Conservation (phyloP, 2,888 invertebrate species). For the Stenotaenia linearis region DNA sequence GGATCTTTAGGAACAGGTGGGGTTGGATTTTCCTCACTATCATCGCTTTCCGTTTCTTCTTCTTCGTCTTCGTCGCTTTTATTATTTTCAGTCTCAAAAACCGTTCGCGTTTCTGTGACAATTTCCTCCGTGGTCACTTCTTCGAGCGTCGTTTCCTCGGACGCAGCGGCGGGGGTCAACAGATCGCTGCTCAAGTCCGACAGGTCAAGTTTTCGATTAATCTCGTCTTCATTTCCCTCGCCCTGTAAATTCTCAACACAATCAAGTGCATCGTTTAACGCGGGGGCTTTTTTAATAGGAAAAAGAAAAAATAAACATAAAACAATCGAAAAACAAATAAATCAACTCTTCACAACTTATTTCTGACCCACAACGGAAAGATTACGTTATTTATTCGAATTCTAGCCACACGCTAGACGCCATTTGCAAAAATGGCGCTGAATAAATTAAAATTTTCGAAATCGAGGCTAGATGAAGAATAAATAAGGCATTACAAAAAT, state of each 20-base stretch:
- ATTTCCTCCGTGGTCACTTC: background rate
- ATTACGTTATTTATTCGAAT: background rate
- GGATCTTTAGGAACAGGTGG: background rate
- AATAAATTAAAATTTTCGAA: too few species aligned
- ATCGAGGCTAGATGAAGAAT: background rate
- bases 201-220: background rate
- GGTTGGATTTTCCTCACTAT: constrained; percentile 8
- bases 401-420: background rate
- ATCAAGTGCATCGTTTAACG: background rate
- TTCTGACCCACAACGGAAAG: too few species aligned
- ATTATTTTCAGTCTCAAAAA: background rate
- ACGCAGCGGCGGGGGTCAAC: background rate
- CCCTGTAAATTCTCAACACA: constrained; percentile 1
- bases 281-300: background rate
- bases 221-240: background rate
- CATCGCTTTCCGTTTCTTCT: background rate
- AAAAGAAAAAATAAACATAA: background rate
- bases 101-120: background rate
- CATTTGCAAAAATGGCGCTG: too few species aligned
- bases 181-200: background rate
- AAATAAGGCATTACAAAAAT: background rate
- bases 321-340: too few species aligned
- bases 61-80: background rate
- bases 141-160: background rate
- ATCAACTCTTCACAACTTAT: background rate